Conservation (phyloP, 2,888 invertebrate genomes). For the Tanypteryx hageni region DNA sequence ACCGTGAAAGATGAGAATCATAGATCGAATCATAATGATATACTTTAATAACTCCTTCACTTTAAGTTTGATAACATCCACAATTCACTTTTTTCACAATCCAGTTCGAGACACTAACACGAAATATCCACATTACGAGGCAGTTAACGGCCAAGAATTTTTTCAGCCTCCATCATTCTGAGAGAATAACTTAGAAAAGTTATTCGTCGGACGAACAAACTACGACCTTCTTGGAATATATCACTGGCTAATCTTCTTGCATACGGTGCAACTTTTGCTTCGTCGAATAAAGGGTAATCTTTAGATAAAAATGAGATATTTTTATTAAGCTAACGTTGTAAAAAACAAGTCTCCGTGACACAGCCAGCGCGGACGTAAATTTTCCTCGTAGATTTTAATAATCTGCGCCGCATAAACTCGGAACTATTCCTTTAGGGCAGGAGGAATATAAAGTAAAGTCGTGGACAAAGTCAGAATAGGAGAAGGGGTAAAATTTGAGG, state of each 20-base stretch:
- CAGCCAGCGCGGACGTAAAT: background rate
- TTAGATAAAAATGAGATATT: background rate
- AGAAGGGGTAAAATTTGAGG: too few relatives aligned
- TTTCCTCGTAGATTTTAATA: background rate
- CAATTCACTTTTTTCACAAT: too few relatives aligned
- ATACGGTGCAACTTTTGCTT: background rate
- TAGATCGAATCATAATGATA: too few relatives aligned
- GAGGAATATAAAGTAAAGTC: background rate
- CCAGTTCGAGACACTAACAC: too few relatives aligned
- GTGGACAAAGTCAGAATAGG: background rate
- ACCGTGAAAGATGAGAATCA: too few relatives aligned
- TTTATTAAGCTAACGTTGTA: background rate
- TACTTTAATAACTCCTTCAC: too few relatives aligned
- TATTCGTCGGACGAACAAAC: background rate
- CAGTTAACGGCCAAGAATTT: too few relatives aligned
- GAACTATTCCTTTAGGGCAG: background rate
- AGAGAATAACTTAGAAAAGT: background rate
- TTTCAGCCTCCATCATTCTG: too few relatives aligned
- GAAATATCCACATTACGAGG: too few relatives aligned
- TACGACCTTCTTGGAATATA: background rate
- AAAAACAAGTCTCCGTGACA: background rate
- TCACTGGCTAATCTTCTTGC: background rate
- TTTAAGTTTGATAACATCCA: too few relatives aligned
- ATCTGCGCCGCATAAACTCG: background rate
- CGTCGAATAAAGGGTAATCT: background rate